Base-by-base conservation (phyloP, 2,888 invertebrate species). In the Vannuccia rotundouncinata region DNA sequence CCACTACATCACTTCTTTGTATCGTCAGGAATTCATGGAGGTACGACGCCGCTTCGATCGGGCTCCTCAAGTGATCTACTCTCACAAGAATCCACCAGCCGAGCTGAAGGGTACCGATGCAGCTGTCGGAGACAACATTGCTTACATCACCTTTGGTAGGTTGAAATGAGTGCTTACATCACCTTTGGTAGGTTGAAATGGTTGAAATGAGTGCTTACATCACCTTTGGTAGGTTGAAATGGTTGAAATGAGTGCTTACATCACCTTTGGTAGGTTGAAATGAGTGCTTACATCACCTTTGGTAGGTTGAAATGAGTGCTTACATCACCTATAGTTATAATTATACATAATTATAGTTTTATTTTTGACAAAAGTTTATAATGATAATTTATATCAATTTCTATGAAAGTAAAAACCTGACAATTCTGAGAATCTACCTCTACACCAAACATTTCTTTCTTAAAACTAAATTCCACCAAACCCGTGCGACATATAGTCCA, bases 201-300 rank as follows among this genome's bases (percentile, higher is more conserved):
- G 95, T 98, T 89, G 97, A 98, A 88, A 99, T 99, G 89, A 96
- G 99, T 86, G 99, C 99, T 83, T 99, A 99, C 90, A 95, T 95
- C 95, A 89, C 90, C 95, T 95, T 82, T 96, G 97, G 87, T 96
- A 97, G 90, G 95, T 98, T 89, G 97, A 98, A 88, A 99, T 99
- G 89, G 96, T 99, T 86, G 99, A 98, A 83, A 99, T 99, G 90
- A 95, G 95, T 95, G 89, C 90, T n/a, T n/a, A n/a, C n/a, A n/a
- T n/a, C n/a, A n/a, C n/a, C n/a, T n/a, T n/a, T n/a, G n/a, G n/a
- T n/a, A n/a, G n/a, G n/a, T n/a, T n/a, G n/a, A n/a, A n/a, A n/a
- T n/a, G n/a, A n/a, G n/a, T n/a, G n/a, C n/a, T n/a, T n/a, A n/a
- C n/a, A n/a, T n/a, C n/a, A n/a, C n/a, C n/a, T n/a, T n/a, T n/a